A percentile compares a stretch with the other conserved stretches of the same genome.
Evolutionary conservation across 2,113 vertebrate genomes (phyloP).

Genomic region (Emydura subglobosa): DNA sequence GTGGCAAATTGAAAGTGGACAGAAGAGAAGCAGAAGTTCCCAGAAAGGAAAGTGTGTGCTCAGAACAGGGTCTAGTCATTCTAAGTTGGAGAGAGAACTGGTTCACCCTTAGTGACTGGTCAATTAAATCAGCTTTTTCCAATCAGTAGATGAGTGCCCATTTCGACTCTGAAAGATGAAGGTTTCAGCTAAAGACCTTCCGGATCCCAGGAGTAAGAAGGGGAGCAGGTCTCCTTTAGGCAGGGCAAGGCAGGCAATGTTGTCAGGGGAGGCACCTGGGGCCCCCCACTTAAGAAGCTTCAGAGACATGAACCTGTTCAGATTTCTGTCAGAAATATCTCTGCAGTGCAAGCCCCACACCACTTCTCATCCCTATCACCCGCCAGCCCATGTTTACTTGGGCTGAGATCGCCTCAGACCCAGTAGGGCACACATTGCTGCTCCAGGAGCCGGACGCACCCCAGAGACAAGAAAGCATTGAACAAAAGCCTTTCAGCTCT

Average conservation of each 20-base stretch:
- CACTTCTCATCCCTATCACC: neutral
- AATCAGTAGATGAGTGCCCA: neutral
- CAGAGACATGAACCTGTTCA: neutral
- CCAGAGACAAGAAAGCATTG: neutral
- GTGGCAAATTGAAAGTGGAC: neutral
- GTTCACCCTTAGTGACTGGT: neutral
- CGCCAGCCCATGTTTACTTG: neutral
- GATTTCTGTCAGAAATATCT: neutral
- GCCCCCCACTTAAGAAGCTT: neutral
- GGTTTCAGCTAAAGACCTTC: neutral
- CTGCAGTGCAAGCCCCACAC: neutral
- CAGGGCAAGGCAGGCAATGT: accelerated
- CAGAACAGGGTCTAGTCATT: neutral
- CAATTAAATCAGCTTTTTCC: neutral
- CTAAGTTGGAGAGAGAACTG: neutral
- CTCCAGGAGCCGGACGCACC: neutral
- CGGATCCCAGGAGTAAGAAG: neutral
- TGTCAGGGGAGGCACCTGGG: neutral
- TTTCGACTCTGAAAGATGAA: neutral
- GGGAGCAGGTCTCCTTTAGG: neutral
- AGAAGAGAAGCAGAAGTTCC: slow-evolving; percentile 3
- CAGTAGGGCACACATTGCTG: neutral
- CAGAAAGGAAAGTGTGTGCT: neutral
- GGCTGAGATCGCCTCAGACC: neutral
- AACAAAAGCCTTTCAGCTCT: neutral